Conservation (phyloP, 2,888 invertebrate species). For the Schrankia costaestrigalis region DNA sequence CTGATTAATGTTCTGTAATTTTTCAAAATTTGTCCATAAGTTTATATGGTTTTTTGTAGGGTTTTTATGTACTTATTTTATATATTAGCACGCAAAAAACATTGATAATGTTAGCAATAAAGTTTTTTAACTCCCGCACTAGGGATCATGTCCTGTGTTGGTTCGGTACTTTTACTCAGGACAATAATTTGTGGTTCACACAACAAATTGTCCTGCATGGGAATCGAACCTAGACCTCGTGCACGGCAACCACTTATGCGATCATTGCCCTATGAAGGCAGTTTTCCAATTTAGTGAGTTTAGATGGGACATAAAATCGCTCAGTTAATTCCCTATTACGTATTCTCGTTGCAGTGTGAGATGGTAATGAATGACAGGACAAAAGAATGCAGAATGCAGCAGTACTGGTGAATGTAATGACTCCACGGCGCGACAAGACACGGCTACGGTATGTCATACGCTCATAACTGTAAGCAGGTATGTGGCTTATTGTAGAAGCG, state of each 20-base stretch:
- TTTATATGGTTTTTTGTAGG: too few species aligned
- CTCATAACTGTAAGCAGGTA: constrained; percentile 2
- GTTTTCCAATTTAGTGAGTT: not conserved
- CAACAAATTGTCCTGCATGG: too few species aligned
- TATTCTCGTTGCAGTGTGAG: constrained; percentile 19
- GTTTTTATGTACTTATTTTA: too few species aligned
- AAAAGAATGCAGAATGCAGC: constrained; percentile 30
- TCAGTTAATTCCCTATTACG: constrained; percentile 20
- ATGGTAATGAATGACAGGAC: constrained; percentile 30
- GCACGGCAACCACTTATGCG: not conserved
- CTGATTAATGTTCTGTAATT: too few species aligned
- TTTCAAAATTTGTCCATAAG: too few species aligned
- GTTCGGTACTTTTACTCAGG: too few species aligned
- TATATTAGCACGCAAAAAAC: too few species aligned
- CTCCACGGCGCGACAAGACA: constrained; percentile 25
- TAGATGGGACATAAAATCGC: constrained; percentile 10
- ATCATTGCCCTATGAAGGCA: constrained; percentile 18
- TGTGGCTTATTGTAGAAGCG: not conserved
- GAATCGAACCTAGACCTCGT: too few species aligned
- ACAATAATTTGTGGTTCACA: too few species aligned
- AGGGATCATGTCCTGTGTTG: too few species aligned
- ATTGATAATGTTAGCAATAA: too few species aligned
- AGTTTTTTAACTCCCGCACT: too few species aligned
- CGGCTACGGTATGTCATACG: constrained; percentile 6
- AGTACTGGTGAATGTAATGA: constrained; percentile 17